Evolutionary conservation across 2,888 invertebrate species (phyloP).

Genomic region (Nymphalis c-album): DNA sequence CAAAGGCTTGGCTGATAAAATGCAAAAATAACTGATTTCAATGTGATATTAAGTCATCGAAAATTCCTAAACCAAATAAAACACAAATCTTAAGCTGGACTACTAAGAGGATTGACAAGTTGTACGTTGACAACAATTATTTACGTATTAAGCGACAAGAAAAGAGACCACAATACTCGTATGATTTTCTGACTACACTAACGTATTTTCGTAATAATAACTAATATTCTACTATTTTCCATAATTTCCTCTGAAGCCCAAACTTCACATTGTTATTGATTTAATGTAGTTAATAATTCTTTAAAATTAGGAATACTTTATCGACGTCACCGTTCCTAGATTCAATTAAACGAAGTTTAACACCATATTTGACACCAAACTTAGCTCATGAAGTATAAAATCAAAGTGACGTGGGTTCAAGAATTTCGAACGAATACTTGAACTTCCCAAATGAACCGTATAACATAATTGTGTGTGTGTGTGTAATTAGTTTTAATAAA

Average conservation of each 20-base stretch:
- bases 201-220: too few species aligned
- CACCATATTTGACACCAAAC: background rate
- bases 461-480: too few species aligned
- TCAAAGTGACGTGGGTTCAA: background rate
- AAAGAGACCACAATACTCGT: too few species aligned
- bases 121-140: too few species aligned
- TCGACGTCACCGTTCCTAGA: background rate
- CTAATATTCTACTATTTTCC: too few species aligned
- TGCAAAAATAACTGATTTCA: constrained; percentile 21
- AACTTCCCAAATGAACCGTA: background rate
- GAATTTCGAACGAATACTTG: background rate
- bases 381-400: background rate
- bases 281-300: background rate
- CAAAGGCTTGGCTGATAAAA: constrained; percentile 24
- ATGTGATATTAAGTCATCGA: background rate
- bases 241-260: too few species aligned
- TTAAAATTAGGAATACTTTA: background rate
- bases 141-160: too few species aligned
- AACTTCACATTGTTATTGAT: too few species aligned
- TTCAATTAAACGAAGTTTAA: background rate
- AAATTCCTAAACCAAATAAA: background rate
- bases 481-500: too few species aligned
- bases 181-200: too few species aligned
- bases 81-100: too few species aligned
- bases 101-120: too few species aligned